Percentiles rank a stretch among this genome's conserved stretches.
Conservation (phyloP, 2,888 invertebrate species). For the Synanthedon tipuliformis region DNA sequence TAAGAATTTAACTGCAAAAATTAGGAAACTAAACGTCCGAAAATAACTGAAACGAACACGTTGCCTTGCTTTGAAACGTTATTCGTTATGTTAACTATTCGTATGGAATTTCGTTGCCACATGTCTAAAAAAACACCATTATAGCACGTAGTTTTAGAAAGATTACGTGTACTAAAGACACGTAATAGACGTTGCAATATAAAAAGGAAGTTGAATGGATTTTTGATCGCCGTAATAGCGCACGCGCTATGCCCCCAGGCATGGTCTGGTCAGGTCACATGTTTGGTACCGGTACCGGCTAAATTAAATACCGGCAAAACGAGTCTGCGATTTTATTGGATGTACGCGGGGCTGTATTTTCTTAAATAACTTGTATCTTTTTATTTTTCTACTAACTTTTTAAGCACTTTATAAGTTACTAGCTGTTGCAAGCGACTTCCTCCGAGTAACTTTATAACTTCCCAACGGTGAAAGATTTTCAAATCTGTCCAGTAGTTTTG, state of each 20-base stretch:
- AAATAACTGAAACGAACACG: slow-evolving; percentile 29
- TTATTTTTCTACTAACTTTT: no score
- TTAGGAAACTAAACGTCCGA: slow-evolving; percentile 11
- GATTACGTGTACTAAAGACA: no score
- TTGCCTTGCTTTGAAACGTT: slow-evolving; percentile 12
- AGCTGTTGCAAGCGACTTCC: no score
- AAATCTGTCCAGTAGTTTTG: no score
- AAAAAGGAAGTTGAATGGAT: slow-evolving; percentile 14
- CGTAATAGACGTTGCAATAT: not conserved
- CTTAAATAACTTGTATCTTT: no score
- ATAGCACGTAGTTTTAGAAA: no score
- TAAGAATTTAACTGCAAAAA: slow-evolving; percentile 22
- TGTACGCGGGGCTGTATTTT: no score
- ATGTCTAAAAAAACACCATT: no score
- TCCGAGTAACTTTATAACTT: no score
- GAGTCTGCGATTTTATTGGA: no score
- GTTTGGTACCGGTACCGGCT: not conserved
- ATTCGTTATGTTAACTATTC: not conserved
- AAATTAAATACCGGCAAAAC: not conserved
- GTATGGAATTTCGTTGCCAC: not conserved
- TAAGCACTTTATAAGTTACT: no score
- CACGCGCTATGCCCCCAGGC: slow-evolving; percentile 24
- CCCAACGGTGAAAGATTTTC: no score
- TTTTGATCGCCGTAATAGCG: slow-evolving; percentile 22
- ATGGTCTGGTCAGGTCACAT: not conserved